phyloP scores from a whole-genome alignment of 2,113 vertebrate species.

The Grammomys dolichurus region DNA sequence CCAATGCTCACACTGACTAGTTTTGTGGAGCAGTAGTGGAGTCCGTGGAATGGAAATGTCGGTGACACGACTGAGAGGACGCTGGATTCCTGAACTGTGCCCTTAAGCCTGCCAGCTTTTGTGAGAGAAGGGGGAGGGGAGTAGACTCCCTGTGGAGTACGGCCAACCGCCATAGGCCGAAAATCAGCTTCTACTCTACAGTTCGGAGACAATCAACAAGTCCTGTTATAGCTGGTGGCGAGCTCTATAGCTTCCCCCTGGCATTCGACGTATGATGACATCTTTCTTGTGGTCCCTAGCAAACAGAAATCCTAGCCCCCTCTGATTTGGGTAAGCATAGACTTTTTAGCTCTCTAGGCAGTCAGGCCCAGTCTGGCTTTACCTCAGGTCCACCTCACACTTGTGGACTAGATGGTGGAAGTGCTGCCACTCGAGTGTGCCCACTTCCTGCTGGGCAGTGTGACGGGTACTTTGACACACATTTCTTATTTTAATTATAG shows the following conservation, averaged over 20 bases:
- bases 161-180: not conserved
- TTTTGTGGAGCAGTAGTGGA: too few relatives aligned
- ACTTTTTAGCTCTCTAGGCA: too few relatives aligned
- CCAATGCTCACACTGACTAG: accelerated
- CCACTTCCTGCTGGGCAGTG: not conserved
- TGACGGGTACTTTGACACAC: not conserved
- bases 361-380: not conserved
- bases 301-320: not conserved
- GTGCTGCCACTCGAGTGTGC: too few relatives aligned
- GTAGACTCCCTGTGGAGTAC: not conserved
- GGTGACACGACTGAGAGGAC: not conserved
- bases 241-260: not conserved
- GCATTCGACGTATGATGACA: not conserved
- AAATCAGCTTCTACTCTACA: not conserved
- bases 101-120: not conserved
- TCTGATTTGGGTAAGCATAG: not conserved
- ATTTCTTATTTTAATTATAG: not conserved
- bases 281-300: not conserved
- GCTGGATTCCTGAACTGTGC: not conserved
- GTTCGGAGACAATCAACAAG: not conserved
- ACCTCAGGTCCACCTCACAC: not conserved
- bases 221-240: not conserved
- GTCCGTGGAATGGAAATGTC: not conserved
- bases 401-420: not conserved
- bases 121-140: not conserved